Conservation (phyloP, 1,140 invertebrate genomes). For the Sipha flava region DNA sequence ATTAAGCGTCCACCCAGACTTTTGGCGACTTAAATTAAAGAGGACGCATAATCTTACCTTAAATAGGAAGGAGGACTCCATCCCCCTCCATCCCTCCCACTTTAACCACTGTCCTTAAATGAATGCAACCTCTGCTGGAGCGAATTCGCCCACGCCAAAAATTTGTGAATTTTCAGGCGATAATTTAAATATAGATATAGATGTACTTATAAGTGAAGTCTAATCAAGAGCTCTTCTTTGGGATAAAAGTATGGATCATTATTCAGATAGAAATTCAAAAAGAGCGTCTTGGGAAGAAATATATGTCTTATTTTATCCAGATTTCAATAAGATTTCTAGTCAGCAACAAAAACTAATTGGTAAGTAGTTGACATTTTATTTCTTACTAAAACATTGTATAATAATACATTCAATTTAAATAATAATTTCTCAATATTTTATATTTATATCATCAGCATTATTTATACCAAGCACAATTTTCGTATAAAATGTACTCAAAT, state of each 20-base stretch:
- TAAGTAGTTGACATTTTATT: neutral
- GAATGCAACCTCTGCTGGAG: neutral
- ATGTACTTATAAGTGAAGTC: neutral
- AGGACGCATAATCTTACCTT: too few relatives aligned
- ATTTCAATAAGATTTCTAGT: too few relatives aligned
- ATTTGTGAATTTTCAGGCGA: neutral
- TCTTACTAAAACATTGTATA: too few relatives aligned
- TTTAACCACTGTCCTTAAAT: too few relatives aligned
- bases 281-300: neutral
- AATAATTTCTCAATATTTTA: too few relatives aligned
- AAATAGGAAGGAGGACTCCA: too few relatives aligned
- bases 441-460: neutral
- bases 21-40: too few relatives aligned
- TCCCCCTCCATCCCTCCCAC: too few relatives aligned
- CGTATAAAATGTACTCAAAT: neutral
- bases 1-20: too few relatives aligned
- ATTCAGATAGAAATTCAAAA: neutral
- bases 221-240: neutral
- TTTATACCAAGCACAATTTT: neutral
- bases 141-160: neutral
- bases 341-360: neutral
- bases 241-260: neutral
- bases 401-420: too few relatives aligned
- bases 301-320: neutral
- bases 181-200: neutral